Evolutionary conservation across 1,140 invertebrate genomes (phyloP).

Genomic region (Heliothis virescens): DNA sequence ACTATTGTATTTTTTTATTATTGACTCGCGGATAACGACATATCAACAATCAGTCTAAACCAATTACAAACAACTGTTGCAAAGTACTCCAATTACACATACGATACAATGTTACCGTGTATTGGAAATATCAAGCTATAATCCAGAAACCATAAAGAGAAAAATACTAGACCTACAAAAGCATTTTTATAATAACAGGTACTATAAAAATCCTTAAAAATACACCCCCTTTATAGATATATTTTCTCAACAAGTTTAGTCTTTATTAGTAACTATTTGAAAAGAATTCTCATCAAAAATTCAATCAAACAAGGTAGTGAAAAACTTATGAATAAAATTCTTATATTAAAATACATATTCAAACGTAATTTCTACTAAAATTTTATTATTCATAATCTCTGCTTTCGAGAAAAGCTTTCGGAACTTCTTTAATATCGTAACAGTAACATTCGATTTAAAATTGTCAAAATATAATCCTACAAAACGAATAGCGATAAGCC

Average conservation of each 20-base stretch:
- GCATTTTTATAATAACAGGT: too few relatives aligned
- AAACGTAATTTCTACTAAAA: conserved; percentile 13
- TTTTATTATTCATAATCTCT: conserved; percentile 19
- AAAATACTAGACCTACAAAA: neutral
- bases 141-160: neutral
- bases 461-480: neutral
- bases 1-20: too few relatives aligned
- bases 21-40: too few relatives aligned
- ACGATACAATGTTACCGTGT: conserved; percentile 8
- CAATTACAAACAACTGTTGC: neutral
- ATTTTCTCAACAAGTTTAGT: conserved; percentile 7
- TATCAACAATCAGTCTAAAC: neutral
- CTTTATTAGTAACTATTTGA: neutral
- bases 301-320: conserved; percentile 25
- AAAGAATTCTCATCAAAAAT: conserved; percentile 11
- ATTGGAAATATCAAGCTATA: neutral
- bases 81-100: neutral
- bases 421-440: conserved; percentile 18
- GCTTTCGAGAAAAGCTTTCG: neutral
- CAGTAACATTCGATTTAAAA: neutral
- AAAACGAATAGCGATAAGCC: neutral
- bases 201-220: too few relatives aligned
- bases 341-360: conserved; percentile 17
- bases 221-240: neutral
- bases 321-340: conserved; percentile 34